Base-by-base conservation (phyloP, 2,797 vertebrate genomes). In the Falco naumanni region DNA sequence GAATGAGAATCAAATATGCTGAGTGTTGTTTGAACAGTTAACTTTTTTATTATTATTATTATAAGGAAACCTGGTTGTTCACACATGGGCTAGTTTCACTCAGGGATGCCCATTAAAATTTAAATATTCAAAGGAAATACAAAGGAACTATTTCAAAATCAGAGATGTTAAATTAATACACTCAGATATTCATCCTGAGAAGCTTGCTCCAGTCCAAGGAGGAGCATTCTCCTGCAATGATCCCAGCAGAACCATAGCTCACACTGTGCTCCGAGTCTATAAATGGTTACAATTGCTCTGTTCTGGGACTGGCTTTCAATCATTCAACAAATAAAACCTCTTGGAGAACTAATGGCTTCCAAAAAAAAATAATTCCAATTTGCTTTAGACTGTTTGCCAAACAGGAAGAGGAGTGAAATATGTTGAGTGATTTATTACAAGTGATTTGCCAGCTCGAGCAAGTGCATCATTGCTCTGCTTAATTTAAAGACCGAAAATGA, bases 301-400 rank as follows among this genome's bases (percentile, higher is more conserved):
- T 50, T 93, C 76, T 89, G 87, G 84, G 78, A 37, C 78, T 83
- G 75, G 48, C 68, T 89, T 89, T 93, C 89, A 92, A 64, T 70
- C 89, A 91, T 33, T 54, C 82, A 87, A 89, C 84, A 91, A 93
- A 96, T 77, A 83, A 93, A 97, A 93, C 56, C 84, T 88, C 72
- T 81, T 37, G 70, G 76, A 89, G 25, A 81, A 45, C 71, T 57
- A 77, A 85, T 43, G 34, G 84, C n/a, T 95, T 91, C 69, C 43
- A 33, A 83, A 91, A 70, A 59, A 61, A 72, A 34, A 69, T 63
- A 22, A 6, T 5, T 76, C 83, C 37, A 9, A 37, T 84, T 94
- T 76, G 77, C 89, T 96, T 92, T 61, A 96, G 89, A 91, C 47
- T 53, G 45, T 85, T 84, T 96, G 92, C 94, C 95, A 96, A 95